Base-by-base conservation (phyloP, 30 jellyfish, hydroid and myxozoan species). In the Chironex yamaguchii region DNA sequence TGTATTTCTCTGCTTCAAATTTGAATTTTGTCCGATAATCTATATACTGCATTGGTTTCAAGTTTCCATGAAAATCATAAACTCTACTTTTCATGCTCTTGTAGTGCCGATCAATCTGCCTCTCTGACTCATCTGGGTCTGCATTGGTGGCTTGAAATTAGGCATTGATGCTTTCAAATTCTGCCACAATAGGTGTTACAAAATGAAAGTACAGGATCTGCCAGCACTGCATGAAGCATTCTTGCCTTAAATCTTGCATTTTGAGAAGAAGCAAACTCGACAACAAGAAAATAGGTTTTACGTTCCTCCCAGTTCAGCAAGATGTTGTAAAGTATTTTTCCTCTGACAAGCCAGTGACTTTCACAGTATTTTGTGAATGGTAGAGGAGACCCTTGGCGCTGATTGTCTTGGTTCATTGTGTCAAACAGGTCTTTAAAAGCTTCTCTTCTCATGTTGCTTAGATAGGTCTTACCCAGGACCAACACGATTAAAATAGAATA, bases 341-440 rank as follows among this genome's bases (percentile, higher is more conserved):
- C 94, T 27, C 96, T 79, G 29, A 69, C 89, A 67, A 79, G 92
- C 93, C 96, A 87, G 81, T 89, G 17, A 32, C 88, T 87, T 48
- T 11, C n/a, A 33, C 77, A 89, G 49, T 22, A 49, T 52, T 78
- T 87, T 42, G 27, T 34, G 84, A 87, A 87, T 6, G 89, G 94
- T 12, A 78, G 34, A 11, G 84, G 94, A 23, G 71, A 70, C n/a
- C 81, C 71, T 79, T 48, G 23, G n/a, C 77, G 77, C 30, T 87
- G 69, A 34, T 68, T 50, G 25, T 36, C 90, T 4, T 89, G 49
- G 29, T 87, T 67, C 74, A 79, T 87, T 0, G 51, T 29, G n/a
- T 87, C 66, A 49, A 79, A 77, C 36, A 87, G 79, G 0, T 29
- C 69, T 52, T 63, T 87, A 76, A 62, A 87, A 12, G 87, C 92